These are phyloP conservation scores for Hyphantria cunea DNA, from an alignment of 1,140 invertebrate species.

Conservation along the genomic window DNA sequence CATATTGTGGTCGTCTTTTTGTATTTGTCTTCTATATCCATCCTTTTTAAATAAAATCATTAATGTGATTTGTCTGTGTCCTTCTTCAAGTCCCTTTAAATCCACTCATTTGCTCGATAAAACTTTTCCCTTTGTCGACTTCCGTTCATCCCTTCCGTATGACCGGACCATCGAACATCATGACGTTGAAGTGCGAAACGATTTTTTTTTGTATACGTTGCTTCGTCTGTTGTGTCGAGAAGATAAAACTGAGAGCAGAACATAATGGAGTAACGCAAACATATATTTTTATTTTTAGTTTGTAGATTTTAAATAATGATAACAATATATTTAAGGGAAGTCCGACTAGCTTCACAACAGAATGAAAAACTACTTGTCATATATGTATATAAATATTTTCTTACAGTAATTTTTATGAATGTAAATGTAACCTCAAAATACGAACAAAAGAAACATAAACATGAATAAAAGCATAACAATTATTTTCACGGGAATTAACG, in stretches of 20 bases:
- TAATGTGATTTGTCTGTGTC: not conserved
- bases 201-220: not conserved
- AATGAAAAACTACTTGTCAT: too few relatives aligned
- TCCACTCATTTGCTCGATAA: slow-evolving; percentile 4
- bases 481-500: too few relatives aligned
- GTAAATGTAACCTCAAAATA: too few relatives aligned
- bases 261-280: too few relatives aligned
- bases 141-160: slow-evolving; percentile 2
- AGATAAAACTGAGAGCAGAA: not conserved
- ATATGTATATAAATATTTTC: too few relatives aligned
- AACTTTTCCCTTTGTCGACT: slow-evolving; percentile 5
- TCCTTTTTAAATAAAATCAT: not conserved
- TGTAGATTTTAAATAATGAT: not conserved
- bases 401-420: too few relatives aligned
- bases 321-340: too few relatives aligned
- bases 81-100: not conserved
- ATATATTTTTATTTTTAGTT: not conserved
- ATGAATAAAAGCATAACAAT: too few relatives aligned
- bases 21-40: too few relatives aligned
- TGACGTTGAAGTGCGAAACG: not conserved
- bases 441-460: too few relatives aligned
- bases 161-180: not conserved
- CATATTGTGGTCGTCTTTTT: too few relatives aligned
- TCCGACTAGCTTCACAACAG: too few relatives aligned
- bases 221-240: not conserved